Evolutionary conservation across 2,113 vertebrate genomes (phyloP).

Genomic region (Colaptes auratus): DNA sequence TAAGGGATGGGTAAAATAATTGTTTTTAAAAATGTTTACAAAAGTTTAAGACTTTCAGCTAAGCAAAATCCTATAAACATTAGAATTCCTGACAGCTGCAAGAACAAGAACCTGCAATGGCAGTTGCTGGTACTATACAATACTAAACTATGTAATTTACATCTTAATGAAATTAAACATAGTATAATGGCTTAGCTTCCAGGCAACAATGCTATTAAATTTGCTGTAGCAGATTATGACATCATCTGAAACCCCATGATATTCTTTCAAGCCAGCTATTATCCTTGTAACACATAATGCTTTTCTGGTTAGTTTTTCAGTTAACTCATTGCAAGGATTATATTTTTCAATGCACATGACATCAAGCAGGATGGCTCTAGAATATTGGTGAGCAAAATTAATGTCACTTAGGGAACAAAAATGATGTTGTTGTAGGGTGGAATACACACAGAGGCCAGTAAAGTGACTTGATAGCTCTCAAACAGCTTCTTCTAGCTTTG

Average conservation of each 20-base stretch:
- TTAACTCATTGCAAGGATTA: conserved; percentile 70
- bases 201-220: conserved; percentile 80
- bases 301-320: conserved; percentile 75
- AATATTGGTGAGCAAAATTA: conserved; percentile 21
- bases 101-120: conserved; percentile 64
- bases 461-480: background rate
- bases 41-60: conserved; percentile 47
- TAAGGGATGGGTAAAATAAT: conserved; percentile 8
- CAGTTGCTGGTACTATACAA: conserved; percentile 68
- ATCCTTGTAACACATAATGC: conserved; percentile 63
- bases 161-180: conserved; percentile 84
- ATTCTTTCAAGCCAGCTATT: conserved; percentile 72
- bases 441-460: conserved; percentile 3
- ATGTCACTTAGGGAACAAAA: conserved; percentile 16
- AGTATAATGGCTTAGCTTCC: conserved; percentile 78
- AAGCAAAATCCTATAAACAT: conserved; percentile 68
- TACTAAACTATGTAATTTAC: conserved; percentile 79
- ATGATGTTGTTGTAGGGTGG: background rate
- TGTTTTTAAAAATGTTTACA: background rate
- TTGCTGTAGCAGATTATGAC: conserved; percentile 79
- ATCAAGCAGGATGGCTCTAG: background rate
- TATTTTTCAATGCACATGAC: conserved; percentile 6
- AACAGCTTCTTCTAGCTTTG: background rate
- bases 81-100: conserved; percentile 65
- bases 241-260: conserved; percentile 81